A percentile compares a stretch with the other conserved stretches of the same genome.
phyloP scores from a whole-genome alignment of 2,113 vertebrate species.

The Hemibates koningsi region DNA sequence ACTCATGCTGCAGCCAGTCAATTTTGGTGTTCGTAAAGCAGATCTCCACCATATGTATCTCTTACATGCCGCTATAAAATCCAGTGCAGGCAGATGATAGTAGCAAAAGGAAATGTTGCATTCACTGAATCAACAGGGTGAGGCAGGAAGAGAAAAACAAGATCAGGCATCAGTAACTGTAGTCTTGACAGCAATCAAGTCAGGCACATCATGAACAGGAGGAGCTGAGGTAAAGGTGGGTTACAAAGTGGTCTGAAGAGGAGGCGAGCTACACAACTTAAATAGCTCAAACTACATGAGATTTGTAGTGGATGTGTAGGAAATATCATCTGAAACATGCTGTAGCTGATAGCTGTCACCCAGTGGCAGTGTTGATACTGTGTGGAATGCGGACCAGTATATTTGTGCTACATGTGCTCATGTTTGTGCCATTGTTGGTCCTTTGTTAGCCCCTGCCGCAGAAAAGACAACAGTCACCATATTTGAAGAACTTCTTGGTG shows the following conservation, averaged over 20 bases:
- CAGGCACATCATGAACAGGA: neutral
- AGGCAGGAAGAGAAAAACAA: neutral
- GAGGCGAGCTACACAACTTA: neutral
- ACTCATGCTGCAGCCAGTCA: neutral
- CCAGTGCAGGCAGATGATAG: neutral
- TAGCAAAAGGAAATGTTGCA: neutral
- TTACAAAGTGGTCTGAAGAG: neutral
- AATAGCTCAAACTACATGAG: neutral
- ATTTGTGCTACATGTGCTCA: neutral
- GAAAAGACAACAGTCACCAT: neutral
- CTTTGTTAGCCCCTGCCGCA: neutral
- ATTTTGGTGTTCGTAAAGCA: neutral
- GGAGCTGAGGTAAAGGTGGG: neutral
- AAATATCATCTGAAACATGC: neutral
- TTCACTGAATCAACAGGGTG: neutral
- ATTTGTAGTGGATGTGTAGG: neutral
- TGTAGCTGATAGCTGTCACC: neutral
- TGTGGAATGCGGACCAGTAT: neutral
- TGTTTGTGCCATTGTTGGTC: neutral
- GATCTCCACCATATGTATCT: fast-evolving
- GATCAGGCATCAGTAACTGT: neutral
- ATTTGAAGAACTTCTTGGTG: neutral
- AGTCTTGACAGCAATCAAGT: neutral
- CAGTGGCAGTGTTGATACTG: neutral
- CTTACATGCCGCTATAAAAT: neutral